These are phyloP conservation scores for Liasis olivaceus DNA, from an alignment of 2,797 vertebrate species.

Conservation along the genomic window DNA sequence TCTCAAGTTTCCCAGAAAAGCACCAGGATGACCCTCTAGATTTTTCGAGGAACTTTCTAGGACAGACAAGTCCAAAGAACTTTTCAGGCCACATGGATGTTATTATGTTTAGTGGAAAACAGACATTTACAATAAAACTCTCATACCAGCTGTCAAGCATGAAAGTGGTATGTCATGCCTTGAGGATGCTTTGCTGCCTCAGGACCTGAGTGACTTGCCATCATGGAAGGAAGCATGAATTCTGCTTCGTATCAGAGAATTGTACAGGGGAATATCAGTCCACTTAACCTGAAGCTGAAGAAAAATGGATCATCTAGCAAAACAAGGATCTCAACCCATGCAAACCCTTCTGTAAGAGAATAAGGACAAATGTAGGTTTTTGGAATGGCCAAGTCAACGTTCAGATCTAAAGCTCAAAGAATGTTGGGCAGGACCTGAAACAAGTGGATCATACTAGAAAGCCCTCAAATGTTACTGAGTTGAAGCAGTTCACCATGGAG, in stretches of 20 bases:
- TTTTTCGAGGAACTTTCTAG: not conserved
- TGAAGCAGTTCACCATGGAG: not conserved
- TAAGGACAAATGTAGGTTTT: not conserved
- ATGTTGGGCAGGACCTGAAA: not conserved
- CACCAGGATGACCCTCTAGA: not conserved
- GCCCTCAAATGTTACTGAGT: not conserved
- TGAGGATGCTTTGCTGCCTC: not conserved
- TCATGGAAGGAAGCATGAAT: not conserved
- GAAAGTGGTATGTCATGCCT: not conserved
- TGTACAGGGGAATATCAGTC: not conserved
- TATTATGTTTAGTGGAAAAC: not conserved
- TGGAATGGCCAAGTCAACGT: not conserved
- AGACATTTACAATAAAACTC: not conserved
- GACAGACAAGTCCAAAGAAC: not conserved
- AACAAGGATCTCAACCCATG: not conserved
- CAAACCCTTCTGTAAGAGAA: not conserved
- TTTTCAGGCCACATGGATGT: not conserved
- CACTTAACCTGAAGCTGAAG: not conserved
- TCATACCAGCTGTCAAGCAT: not conserved
- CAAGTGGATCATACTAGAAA: not conserved
- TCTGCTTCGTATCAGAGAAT: not conserved
- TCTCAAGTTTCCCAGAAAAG: not conserved
- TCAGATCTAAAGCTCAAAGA: not conserved
- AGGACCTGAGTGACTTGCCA: not conserved
- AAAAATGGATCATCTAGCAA: not conserved